phyloP scores from a whole-genome alignment of 2,888 invertebrate genomes.

The Cryptops parisi region DNA sequence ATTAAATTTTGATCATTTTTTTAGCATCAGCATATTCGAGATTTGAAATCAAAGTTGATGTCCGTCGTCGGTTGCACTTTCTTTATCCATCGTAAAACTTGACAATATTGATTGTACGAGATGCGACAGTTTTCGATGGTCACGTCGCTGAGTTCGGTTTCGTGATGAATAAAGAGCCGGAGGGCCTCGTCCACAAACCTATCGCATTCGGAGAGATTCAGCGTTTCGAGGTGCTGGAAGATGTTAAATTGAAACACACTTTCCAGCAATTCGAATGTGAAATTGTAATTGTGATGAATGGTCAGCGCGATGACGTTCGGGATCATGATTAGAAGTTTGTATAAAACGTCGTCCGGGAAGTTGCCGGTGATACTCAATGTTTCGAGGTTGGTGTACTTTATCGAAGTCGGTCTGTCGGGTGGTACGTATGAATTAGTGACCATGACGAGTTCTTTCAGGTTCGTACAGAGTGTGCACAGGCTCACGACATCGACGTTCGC shows the following conservation, averaged over 20 bases:
- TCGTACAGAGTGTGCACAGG: not conserved
- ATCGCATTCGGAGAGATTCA: constrained; percentile 1
- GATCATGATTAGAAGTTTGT: not conserved
- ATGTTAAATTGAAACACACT: not conserved
- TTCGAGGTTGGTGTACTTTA: not conserved
- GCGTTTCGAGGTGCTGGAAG: not conserved
- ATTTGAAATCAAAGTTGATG: not conserved
- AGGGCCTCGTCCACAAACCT: not conserved
- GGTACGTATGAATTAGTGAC: not conserved
- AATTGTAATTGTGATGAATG: constrained; percentile 5
- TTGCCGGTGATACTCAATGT: not conserved
- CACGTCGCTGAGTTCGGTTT: not conserved
- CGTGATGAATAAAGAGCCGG: not conserved
- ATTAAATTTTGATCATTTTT: too few species aligned
- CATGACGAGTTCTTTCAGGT: not conserved
- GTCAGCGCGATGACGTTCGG: not conserved
- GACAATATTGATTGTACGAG: not conserved
- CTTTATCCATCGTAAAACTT: not conserved
- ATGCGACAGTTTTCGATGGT: constrained; percentile 2
- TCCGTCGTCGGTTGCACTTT: not conserved
- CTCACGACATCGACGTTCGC: not conserved
- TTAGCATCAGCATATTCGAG: constrained; percentile 4
- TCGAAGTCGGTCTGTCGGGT: not conserved
- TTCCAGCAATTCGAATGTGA: not conserved
- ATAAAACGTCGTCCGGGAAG: not conserved